Conservation (phyloP, 2,797 vertebrate species). For the Rhadinocentrus ornatus region DNA sequence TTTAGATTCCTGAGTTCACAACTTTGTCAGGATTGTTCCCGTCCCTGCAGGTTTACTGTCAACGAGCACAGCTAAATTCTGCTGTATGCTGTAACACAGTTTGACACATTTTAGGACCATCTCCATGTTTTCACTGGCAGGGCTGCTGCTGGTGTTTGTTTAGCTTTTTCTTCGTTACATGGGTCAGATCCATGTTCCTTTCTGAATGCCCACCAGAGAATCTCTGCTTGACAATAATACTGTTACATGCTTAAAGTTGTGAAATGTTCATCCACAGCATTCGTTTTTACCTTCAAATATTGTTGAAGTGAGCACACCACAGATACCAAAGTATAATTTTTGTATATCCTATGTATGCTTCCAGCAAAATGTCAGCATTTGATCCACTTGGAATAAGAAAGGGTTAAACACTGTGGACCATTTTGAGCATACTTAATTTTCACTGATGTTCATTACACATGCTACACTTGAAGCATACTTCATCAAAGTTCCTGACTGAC, state of each 20-base stretch:
- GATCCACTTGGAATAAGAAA: neutral
- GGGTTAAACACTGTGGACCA: neutral
- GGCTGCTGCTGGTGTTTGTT: too few species aligned
- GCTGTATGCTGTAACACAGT: too few species aligned
- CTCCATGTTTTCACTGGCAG: too few species aligned
- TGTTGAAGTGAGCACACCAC: too few species aligned
- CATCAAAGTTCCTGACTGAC: neutral
- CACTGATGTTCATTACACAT: conserved; percentile 3
- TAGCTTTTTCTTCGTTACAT: too few species aligned
- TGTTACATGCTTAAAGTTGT: neutral
- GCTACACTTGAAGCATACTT: neutral
- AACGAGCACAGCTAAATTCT: too few species aligned
- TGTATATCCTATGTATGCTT: neutral
- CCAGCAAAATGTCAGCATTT: neutral
- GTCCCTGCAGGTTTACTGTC: too few species aligned
- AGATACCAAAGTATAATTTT: neutral
- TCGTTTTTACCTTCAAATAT: neutral
- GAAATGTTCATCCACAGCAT: neutral
- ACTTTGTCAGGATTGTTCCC: too few species aligned
- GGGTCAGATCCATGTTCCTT: too few species aligned
- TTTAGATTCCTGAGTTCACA: too few species aligned
- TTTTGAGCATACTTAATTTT: conserved; percentile 8
- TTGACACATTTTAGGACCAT: too few species aligned
- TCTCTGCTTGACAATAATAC: neutral
- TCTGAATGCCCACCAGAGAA: neutral